phyloP scores from a whole-genome alignment of 2,888 invertebrate species.

The Bombylius discolor region DNA sequence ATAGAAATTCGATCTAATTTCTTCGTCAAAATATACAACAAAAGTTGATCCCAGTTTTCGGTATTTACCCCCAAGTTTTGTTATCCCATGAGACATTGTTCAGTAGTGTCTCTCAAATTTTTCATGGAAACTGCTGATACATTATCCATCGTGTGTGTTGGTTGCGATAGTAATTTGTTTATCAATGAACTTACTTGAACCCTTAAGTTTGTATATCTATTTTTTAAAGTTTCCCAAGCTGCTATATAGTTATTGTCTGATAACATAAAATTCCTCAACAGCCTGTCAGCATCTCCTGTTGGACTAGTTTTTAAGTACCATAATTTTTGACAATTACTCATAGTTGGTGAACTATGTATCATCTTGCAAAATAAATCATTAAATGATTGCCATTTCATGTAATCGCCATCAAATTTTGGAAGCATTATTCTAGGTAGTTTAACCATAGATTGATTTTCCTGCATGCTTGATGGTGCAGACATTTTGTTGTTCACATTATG shows the following conservation, averaged over 20 bases:
- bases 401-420: not conserved
- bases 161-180: not conserved
- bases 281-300: not conserved
- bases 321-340: not conserved
- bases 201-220: not conserved
- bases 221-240: not conserved
- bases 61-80: not conserved
- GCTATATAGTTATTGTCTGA: not conserved
- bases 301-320: not conserved
- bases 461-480: not conserved
- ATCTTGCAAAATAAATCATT: not conserved
- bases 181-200: not conserved
- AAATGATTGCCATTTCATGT: not conserved
- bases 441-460: not conserved
- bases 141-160: not conserved
- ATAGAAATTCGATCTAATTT: not conserved
- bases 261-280: not conserved
- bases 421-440: not conserved
- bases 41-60: not conserved
- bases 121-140: not conserved
- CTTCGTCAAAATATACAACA: not conserved
- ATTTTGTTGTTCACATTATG: not conserved
- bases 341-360: not conserved
- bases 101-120: too few species aligned
- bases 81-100: too few species aligned